A percentile compares a stretch with the other conserved stretches of the same genome.
phyloP scores from a whole-genome alignment of 2,113 vertebrate species.

The Brachionichthys hirsutus region DNA sequence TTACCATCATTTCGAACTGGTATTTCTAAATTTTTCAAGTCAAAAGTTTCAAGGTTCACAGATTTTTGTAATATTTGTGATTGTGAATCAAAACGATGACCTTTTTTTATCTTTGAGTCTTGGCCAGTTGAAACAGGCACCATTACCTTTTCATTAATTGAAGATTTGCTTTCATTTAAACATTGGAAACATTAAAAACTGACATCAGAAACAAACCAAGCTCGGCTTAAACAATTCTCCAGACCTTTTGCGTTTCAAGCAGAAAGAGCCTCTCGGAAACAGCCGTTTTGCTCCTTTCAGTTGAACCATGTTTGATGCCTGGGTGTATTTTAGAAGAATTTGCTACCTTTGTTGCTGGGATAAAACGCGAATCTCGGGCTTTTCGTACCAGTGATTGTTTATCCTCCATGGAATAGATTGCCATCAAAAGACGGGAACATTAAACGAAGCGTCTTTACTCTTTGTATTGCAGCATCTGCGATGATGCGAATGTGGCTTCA shows the following conservation, averaged over 20 bases:
- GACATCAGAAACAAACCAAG: too few species aligned
- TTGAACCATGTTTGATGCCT: neutral
- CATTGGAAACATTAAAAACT: neutral
- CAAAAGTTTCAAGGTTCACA: too few species aligned
- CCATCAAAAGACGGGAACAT: too few species aligned
- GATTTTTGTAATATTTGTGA: too few species aligned
- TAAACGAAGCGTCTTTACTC: too few species aligned
- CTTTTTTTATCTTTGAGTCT: neutral
- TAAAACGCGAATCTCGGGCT: neutral
- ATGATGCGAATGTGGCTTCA: constrained; percentile 46
- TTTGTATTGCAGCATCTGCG: neutral
- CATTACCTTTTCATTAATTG: too few species aligned
- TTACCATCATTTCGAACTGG: too few species aligned
- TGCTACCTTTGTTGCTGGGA: neutral
- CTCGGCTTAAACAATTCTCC: neutral
- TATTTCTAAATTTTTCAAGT: too few species aligned
- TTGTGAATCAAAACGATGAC: too few species aligned
- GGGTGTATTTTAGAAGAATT: neutral
- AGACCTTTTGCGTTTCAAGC: neutral
- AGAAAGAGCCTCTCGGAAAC: neutral
- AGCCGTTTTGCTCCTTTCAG: neutral
- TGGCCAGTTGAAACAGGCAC: too few species aligned
- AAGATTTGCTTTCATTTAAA: neutral
- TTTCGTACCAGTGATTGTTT: too few species aligned
- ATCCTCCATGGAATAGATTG: too few species aligned